Percentiles rank a stretch among this genome's conserved stretches.
Evolutionary conservation across 1,140 invertebrate genomes (phyloP).

Genomic region (Trichogramma pretiosum): DNA sequence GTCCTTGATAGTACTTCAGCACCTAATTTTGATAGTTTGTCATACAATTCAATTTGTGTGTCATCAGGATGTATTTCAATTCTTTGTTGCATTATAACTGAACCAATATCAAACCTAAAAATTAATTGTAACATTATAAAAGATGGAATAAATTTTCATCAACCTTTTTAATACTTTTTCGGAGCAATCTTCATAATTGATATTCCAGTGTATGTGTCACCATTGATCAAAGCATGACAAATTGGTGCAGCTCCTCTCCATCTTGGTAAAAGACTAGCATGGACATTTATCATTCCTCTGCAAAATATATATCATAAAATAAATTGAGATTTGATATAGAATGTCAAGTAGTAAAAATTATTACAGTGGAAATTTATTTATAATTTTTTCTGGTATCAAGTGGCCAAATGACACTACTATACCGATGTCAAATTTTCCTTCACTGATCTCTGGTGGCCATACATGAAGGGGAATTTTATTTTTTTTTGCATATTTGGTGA

Average conservation of each 20-base stretch:
- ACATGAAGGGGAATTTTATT: constrained; percentile 44
- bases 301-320: constrained; percentile 25
- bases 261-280: constrained; percentile 81
- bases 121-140: constrained; percentile 1
- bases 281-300: constrained; percentile 87
- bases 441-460: constrained; percentile 47
- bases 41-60: constrained; percentile 58
- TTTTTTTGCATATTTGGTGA: constrained; percentile 46
- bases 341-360: constrained; percentile 19
- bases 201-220: constrained; percentile 74
- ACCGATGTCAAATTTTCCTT: constrained; percentile 52
- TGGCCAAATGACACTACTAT: constrained; percentile 66
- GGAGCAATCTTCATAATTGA: constrained; percentile 83
- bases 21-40: constrained; percentile 59
- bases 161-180: constrained; percentile 57
- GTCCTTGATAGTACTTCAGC: constrained; percentile 58
- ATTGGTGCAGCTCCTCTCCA: constrained; percentile 90
- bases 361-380: constrained; percentile 56
- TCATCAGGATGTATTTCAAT: constrained; percentile 54
- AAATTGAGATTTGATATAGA: constrained; percentile 4
- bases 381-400: constrained; percentile 56
- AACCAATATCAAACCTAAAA: constrained; percentile 73
- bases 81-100: constrained; percentile 62
- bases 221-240: constrained; percentile 71
- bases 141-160: constrained; percentile 13